Base-by-base conservation (phyloP, 2,888 invertebrate genomes). In the Cordilura impudica region DNA sequence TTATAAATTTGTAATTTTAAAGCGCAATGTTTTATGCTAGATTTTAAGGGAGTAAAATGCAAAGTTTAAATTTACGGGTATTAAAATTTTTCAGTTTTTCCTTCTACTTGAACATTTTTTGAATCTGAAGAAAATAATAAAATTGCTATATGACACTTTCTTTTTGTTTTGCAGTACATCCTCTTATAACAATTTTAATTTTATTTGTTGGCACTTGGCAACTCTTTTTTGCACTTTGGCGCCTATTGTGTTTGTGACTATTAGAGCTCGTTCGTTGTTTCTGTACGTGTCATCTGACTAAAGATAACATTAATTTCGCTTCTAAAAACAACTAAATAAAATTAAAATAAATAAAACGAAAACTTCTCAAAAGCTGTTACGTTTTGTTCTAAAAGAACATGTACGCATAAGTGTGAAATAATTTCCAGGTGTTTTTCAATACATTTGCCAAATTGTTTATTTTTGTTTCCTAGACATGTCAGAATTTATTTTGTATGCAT, bases 391-490 rank as follows among this genome's bases (percentile, higher is more conserved):
- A 23, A 5, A 19, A 16, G 49, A n/a, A 12, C 26, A 21, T 8
- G 10, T 49, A 5, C 19, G 4, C 31, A n/a, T 5, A 31, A 4
- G 39, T 23, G 14, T 60, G 60, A 23, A 26, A 45, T 26, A 60
- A 21, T n/a, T 45, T 45, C 10, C 60, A 60, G 60, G 45, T 60
- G 60, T 45, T 43, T 26, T 8, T 43, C 26, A 60, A 60, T 45
- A 45, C 26, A 26, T 43, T 60, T 51, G 23, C 51, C 23, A 60
- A 23, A 60, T 4, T 26, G 4, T 23, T 4, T 53, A 8, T 29
- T 14, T 5, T 23, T 8, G 21, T 23, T 23, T 14, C 6, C 7
- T 21, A 23, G n/a, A 6, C 4, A n/a, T 10, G 31, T 31, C 12
- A 10, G 31, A n/a, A n/a, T n/a, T n/a, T n/a, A n/a, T n/a, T n/a